These are phyloP conservation scores for Dascillus cervinus DNA, from an alignment of 2,888 invertebrate genomes.

Conservation along the genomic window DNA sequence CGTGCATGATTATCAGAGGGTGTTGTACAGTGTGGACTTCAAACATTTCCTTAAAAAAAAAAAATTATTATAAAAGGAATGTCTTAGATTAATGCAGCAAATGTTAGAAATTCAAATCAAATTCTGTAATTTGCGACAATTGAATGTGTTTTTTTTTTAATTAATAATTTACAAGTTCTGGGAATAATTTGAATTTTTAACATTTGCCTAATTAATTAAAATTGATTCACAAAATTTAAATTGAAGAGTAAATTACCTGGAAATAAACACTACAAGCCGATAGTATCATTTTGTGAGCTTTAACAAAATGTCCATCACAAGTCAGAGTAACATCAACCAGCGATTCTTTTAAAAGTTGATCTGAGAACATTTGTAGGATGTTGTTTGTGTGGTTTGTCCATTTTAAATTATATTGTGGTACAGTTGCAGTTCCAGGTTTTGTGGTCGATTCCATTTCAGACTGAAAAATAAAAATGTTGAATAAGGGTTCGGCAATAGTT, in stretches of 20 bases:
- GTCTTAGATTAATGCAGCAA: no score
- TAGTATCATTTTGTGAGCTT: slow-evolving; percentile 46
- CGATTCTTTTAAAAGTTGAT: slow-evolving; percentile 39
- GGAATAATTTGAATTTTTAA: no score
- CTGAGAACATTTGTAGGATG: slow-evolving; percentile 42
- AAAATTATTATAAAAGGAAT: no score
- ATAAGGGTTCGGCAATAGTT: no score
- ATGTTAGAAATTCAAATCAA: no score
- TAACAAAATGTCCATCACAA: slow-evolving; percentile 44
- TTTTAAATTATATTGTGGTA: slow-evolving; percentile 42
- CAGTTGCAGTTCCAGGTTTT: no score
- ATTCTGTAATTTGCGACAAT: slow-evolving; percentile 1
- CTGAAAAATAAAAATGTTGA: no score
- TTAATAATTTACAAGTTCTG: no score
- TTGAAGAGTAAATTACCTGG: slow-evolving; percentile 30
- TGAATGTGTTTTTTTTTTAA: no score
- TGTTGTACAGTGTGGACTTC: slow-evolving; percentile 37
- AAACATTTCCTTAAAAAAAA: slow-evolving; percentile 44
- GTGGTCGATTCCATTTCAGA: no score
- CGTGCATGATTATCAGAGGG: slow-evolving; percentile 43
- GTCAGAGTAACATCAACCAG: slow-evolving; percentile 45
- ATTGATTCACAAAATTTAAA: slow-evolving; percentile 3
- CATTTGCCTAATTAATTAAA: no score
- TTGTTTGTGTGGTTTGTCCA: slow-evolving; percentile 48
- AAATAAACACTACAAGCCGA: slow-evolving; percentile 46